Base-by-base conservation (phyloP, 2,888 invertebrate genomes). In the Barypeithes pellucidus region DNA sequence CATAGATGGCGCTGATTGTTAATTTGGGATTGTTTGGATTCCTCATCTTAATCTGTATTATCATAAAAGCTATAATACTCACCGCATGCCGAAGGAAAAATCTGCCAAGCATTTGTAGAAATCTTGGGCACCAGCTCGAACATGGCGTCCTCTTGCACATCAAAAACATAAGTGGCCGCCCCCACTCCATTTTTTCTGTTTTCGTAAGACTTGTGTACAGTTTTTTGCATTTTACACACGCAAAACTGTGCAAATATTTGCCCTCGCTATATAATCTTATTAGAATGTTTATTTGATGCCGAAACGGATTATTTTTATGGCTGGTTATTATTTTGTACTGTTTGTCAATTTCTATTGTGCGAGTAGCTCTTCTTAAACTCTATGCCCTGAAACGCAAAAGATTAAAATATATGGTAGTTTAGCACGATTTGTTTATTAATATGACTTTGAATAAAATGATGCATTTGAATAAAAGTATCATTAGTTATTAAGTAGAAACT, bases 111-210 rank as follows among this genome's bases (percentile, higher is more conserved):
- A 16, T 54, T 16, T 18, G 61, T 60, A n/a, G 18, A 60, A 22
- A 67, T 45, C 5, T 68, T 71, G 12, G 45, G 39, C 18, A 33
- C 22, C 20, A 68, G n/a, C 16, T 73, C 36, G 29, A 67, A n/a
- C 54, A 36, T 61, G 39, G 57, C 24, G 41, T 73, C 68, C 20
- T 54, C 68, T 14, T 54, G 67, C 20, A 57, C 24, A 7, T 68
- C 67, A 52, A 73, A 73, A 20, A 54, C 36, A 33, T 73, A 80
- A 24, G 59, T 88, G 52, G 65, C 41, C 52, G 61, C 72, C 9
- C 39, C 67, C 4, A 52, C 43, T 29, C 60, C 66, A 52, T 60
- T 60, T 67, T 72, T 20, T 16, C 33, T 61, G 47, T 20, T 57
- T 12, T 47, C 50, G 9, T 47, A 39, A 18, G 16, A 9, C 50